Evolutionary conservation across 2,888 invertebrate species (phyloP).

Genomic region (Chymomyza caudatula): DNA sequence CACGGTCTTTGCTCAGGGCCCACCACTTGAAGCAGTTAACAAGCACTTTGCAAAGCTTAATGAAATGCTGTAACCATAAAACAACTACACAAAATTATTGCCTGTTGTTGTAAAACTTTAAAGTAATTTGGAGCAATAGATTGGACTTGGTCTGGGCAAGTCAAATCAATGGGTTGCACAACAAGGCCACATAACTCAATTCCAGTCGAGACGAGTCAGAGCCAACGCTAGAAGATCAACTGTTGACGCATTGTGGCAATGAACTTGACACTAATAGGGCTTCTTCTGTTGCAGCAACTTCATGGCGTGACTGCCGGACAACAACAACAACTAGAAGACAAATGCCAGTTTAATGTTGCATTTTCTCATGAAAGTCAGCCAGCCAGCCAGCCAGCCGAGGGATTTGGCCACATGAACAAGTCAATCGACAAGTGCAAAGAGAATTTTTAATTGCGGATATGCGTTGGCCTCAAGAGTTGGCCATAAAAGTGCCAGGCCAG

Average conservation of each 20-base stretch:
- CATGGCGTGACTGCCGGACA: conserved; percentile 25
- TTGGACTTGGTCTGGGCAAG: neutral
- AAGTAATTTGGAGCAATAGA: neutral
- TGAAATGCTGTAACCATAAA: neutral
- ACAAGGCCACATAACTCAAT: neutral
- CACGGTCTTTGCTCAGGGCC: neutral
- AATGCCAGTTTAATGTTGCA: conserved; percentile 15
- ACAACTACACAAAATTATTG: neutral
- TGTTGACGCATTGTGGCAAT: conserved; percentile 69
- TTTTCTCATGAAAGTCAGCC: conserved; percentile 26
- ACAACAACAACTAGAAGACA: neutral
- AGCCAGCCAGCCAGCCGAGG: neutral
- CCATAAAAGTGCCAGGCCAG: neutral
- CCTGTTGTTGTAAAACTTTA: neutral
- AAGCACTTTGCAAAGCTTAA: neutral
- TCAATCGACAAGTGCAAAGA: conserved; percentile 27
- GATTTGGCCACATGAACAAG: neutral
- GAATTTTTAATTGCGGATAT: conserved; percentile 45
- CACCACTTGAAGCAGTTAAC: neutral
- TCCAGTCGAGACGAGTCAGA: neutral
- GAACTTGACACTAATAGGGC: conserved; percentile 77
- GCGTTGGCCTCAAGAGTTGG: conserved; percentile 1
- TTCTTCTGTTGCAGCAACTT: conserved; percentile 46
- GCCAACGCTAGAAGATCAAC: neutral
- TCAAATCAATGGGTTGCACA: neutral